These are phyloP conservation scores for Beroe forskalii DNA, from an alignment of 37 sponge, comb jelly and placozoan genomes.

Conservation along the genomic window DNA sequence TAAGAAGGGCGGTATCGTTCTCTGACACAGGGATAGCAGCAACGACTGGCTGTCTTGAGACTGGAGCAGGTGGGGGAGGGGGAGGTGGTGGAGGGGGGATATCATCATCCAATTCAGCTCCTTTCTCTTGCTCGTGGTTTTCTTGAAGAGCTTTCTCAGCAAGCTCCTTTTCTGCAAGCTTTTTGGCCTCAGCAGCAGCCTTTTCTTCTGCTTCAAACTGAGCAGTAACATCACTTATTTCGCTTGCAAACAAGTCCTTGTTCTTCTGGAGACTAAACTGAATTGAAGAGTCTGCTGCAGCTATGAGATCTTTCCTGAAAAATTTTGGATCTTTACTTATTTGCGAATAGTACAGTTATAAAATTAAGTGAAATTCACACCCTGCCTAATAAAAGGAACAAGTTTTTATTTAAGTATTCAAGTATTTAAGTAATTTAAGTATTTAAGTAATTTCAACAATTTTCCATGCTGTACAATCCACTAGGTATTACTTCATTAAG, in stretches of 20 bases:
- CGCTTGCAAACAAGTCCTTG: slow-evolving; percentile 10
- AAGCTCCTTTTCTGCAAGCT: not conserved
- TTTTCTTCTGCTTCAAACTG: slow-evolving; percentile 59
- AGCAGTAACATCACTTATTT: not conserved
- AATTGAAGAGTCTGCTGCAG: slow-evolving; percentile 17
- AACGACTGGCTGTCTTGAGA: not conserved
- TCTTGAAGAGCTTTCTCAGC: not conserved
- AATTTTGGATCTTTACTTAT: not conserved
- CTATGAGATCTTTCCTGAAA: slow-evolving; percentile 61
- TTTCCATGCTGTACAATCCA: too few relatives aligned
- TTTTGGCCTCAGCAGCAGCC: slow-evolving; percentile 23
- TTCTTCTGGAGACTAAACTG: slow-evolving; percentile 52
- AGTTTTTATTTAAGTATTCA: too few relatives aligned
- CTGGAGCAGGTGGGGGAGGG: slow-evolving; percentile 14
- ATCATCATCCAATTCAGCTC: not conserved
- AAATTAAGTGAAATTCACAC: not conserved
- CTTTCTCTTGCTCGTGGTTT: not conserved
- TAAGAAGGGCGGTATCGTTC: slow-evolving; percentile 48
- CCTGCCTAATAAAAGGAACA: not conserved
- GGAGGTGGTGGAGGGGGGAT: slow-evolving; percentile 32
- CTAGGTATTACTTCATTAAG: too few relatives aligned
- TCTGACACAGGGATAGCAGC: not conserved
- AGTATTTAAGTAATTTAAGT: too few relatives aligned
- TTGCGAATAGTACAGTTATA: not conserved
- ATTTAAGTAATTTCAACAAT: too few relatives aligned